phyloP scores from a whole-genome alignment of 2,113 vertebrate genomes.

The Climacteris rufus region DNA sequence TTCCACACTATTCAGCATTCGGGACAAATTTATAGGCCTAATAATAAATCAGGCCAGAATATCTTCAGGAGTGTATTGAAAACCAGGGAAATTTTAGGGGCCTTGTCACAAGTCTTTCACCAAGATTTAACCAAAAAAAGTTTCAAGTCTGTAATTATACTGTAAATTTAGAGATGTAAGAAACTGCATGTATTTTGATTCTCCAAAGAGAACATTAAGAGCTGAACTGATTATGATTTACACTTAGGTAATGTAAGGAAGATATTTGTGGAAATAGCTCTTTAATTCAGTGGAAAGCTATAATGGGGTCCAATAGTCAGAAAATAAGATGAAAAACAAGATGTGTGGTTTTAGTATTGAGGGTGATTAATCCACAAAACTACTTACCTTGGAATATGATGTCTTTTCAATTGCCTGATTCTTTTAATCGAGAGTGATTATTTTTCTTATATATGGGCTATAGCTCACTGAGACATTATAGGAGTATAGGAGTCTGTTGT shows the following conservation, averaged over 20 bases:
- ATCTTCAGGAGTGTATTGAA: not conserved
- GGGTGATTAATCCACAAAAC: not conserved
- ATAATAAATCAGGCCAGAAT: not conserved
- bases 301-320: not conserved
- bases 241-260: not conserved
- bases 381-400: not conserved
- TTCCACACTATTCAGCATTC: not conserved
- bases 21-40: not conserved
- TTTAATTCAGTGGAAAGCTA: not conserved
- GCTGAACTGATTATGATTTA: not conserved
- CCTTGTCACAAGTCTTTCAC: not conserved
- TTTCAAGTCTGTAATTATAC: not conserved
- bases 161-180: not conserved
- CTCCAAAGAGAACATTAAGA: not conserved
- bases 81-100: not conserved
- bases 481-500: not conserved
- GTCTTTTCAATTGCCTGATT: not conserved
- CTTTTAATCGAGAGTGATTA: not conserved
- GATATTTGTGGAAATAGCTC: not conserved
- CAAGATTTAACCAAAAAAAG: not conserved
- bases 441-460: not conserved
- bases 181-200: not conserved
- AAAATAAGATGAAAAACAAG: not conserved
- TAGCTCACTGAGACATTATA: not conserved
- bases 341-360: not conserved